phyloP scores from a whole-genome alignment of 2,113 vertebrate species.

The Amphiprion ocellaris region DNA sequence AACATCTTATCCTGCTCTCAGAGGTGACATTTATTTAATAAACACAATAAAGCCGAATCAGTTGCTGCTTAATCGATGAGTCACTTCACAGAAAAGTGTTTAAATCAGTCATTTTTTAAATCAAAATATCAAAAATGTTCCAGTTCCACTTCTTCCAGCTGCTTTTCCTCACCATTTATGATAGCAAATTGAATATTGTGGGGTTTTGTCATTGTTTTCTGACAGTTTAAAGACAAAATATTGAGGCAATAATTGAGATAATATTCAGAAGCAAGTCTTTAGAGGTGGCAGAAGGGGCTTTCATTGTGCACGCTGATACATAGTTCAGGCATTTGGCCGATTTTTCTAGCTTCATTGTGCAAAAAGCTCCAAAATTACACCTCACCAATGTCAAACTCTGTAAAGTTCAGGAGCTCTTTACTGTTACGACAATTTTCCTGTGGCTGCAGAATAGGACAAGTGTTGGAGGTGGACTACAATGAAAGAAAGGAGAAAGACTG shows the following conservation, averaged over 20 bases:
- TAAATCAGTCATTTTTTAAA: background rate
- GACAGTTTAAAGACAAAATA: background rate
- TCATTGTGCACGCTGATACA: background rate
- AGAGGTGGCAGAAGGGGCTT: background rate
- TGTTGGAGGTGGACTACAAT: slow-evolving; percentile 23
- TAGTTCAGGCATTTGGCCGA: background rate
- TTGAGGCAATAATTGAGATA: background rate
- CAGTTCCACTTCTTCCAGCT: background rate
- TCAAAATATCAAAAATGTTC: background rate
- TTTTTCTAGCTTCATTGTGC: background rate
- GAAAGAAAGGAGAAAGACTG: slow-evolving; percentile 16
- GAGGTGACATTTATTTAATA: background rate
- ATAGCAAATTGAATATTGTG: background rate
- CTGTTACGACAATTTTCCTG: background rate
- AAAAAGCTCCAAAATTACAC: slow-evolving; percentile 12
- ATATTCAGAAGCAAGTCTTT: background rate
- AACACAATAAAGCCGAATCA: slow-evolving; percentile 10
- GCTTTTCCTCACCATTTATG: background rate
- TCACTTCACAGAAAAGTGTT: background rate
- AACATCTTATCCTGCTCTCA: background rate
- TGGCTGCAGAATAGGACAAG: background rate
- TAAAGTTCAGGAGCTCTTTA: slow-evolving; percentile 22
- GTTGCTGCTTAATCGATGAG: background rate
- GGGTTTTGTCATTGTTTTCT: background rate
- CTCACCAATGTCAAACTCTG: background rate